Evolutionary conservation across 2,888 invertebrate genomes (phyloP), one percentile per base, ranked within the genome.

Genomic region (Platerodrilus igneus): DNA sequence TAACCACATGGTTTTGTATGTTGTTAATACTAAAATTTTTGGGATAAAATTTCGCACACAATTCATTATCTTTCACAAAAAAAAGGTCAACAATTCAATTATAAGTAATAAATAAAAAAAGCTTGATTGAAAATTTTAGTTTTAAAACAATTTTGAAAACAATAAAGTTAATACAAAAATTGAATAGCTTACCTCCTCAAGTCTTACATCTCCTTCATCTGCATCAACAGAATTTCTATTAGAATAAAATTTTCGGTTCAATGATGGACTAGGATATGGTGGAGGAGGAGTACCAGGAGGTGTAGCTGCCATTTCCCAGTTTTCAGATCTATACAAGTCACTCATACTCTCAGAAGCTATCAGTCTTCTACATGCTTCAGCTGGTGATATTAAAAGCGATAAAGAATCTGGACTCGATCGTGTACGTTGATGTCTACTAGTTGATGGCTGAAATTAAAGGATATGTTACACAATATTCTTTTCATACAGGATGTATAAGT

Each of bases 371-470:
- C 68, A 70, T 6, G 70, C 69, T 51, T 72, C 73, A 6, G 58
- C 55, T 10, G 60, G 53, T 34, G 65, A 63, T 26, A 65, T 55
- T n/a, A n/a, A n/a, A 18, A 63, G 57, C 13, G 62, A 63, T 31
- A 76, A 57, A 38, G 76, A 75, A 60, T 79, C 79, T 6, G 79
- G 79, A 57, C 77, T 79, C 38, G 79, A 79, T 59, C 79, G 79
- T 35, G 79, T 78, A 47, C 79, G 72, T 52, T 79, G 79, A 57
- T 80, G 79, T 18, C 75, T 76, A 42, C 71, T 63, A 48, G 60
- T 63, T 30, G 59, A 56, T 3, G 70, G 54, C 66, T 66, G 59
- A 6, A 62, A 63, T 30, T n/a, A n/a, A n/a, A n/a, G n/a, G n/a
- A n/a, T n/a, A n/a, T n/a, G n/a, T n/a, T n/a, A n/a, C n/a, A n/a